Base-by-base conservation (phyloP, 2,888 invertebrate genomes). In the Ypsolopha sequella region DNA sequence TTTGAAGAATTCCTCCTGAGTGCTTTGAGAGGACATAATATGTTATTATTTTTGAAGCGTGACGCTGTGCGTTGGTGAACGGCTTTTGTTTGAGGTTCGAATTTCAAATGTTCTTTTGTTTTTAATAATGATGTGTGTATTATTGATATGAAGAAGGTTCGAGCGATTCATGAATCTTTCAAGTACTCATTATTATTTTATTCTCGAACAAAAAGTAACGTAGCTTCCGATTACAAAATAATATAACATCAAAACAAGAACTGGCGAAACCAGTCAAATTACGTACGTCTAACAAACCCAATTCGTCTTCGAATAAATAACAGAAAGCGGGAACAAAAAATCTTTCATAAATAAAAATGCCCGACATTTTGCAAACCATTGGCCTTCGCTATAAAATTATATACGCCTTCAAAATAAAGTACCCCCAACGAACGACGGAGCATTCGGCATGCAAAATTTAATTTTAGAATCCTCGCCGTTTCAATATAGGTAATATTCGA, bases 331-430 rank as follows among this genome's bases (percentile, higher is more conserved):
- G 24, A 24, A 24, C 24, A 24, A 24, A 24, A 24, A 24, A 24
- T 24, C 2, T 24, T 24, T 24, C 45, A 45, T 36, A 47, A 47
- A 38, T 36, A 36, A 47, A 60, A 71, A 77, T 75, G 66, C 70
- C 65, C 64, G 66, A 68, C 72, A 71, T 80, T 79, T 78, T 69
- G 74, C 80, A 68, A 82, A 76, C 80, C 85, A 79, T 81, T 81
- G 84, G 85, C 74, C 84, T 74, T 72, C 61, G 78, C 78, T 77
- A 81, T 85, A 85, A 85, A 86, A 86, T 86, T 86, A 85, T 86
- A 82, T 81, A 86, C 86, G 86, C 86, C 86, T 85, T 76, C 85
- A 75, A 79, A 86, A 86, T 86, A 86, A 70, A 70, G 67, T 44
- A 47, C 59, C 67, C 74, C 73, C 63, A 60, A 58, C 60, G 66